These are phyloP conservation scores for Rhizomys pruinosus DNA, from an alignment of 2,113 vertebrate genomes.

Conservation along the genomic window DNA sequence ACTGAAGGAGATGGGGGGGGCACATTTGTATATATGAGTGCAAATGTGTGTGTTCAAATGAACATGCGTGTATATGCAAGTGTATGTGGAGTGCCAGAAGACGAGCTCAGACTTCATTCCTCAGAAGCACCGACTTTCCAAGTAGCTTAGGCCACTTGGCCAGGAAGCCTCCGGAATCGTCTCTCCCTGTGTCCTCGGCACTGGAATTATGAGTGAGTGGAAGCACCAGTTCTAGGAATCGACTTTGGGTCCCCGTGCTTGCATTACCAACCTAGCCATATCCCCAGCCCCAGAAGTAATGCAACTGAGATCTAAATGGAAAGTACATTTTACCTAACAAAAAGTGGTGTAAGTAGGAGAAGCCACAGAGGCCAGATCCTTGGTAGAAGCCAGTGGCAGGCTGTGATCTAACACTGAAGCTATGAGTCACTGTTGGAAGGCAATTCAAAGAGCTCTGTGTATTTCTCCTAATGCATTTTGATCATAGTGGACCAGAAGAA, in stretches of 20 bases:
- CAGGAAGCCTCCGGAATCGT: not conserved
- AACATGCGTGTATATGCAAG: not conserved
- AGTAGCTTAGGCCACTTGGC: not conserved
- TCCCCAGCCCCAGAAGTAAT: too few relatives aligned
- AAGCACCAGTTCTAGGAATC: not conserved
- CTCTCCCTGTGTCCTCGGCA: not conserved
- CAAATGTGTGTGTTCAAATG: not conserved
- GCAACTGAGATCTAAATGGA: not conserved
- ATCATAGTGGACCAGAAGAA: conserved; percentile 74
- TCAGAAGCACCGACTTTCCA: too few relatives aligned
- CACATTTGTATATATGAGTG: not conserved
- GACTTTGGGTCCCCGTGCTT: not conserved
- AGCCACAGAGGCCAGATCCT: not conserved
- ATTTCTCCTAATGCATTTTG: conserved; percentile 69
- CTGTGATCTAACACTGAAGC: not conserved
- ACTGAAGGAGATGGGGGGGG: not conserved
- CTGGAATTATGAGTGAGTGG: not conserved
- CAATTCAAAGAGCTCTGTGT: not conserved
- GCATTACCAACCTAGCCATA: not conserved
- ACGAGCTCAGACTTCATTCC: not conserved
- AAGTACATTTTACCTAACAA: not conserved
- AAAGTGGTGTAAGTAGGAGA: not conserved
- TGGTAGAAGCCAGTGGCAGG: not conserved
- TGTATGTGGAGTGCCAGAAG: too few relatives aligned
- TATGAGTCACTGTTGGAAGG: not conserved